Base-by-base conservation (phyloP, 2,888 invertebrate species). In the Empis livida region DNA sequence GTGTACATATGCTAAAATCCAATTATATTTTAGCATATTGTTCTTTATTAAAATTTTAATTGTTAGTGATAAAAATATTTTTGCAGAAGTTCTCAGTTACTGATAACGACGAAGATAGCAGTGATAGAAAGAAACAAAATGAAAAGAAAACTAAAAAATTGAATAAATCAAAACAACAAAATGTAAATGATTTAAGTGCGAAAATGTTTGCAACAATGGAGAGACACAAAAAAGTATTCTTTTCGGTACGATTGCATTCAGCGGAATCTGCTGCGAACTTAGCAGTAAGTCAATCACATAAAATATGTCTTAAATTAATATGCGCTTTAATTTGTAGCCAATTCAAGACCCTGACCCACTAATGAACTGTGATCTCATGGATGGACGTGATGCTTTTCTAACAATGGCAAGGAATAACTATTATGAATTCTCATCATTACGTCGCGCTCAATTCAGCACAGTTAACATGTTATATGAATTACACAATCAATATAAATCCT, bases 191-290 rank as follows among this genome's bases (percentile, higher is more conserved):
- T 75, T 80, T 96, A 62, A 89, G 91, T 55, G 84, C 91, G 52
- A 96, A 95, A 72, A 88, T 96, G 61, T 94, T 89, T 72, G 84
- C 86, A 41, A 93, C 92, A 13, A 94, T 96, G 92, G 95, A 96
- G 68, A 96, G 95, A 65, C 95, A 96, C 71, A 94, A 94, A 70
- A 95, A 96, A 73, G 94, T 95, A 51, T 96, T 96, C 75, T 96
- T 96, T 73, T 95, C 95, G 43, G 95, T 96, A 57, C 80, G 94
- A 64, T 77, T 96, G 66, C 92, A 93, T 74, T 86, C 90, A 64
- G 87, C 86, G 55, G 91, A 92, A 71, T 84, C 86, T 55, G 91
- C 90, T 57, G 86, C 87, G 56, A 87, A 85, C 65, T 76, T 86
- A 72, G 80, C 80, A 62, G 84, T 84, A 66, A 79, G 79, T 45